These are phyloP conservation scores for Vulpes lagopus DNA, from an alignment of 2,113 vertebrate genomes.

Conservation along the genomic window DNA sequence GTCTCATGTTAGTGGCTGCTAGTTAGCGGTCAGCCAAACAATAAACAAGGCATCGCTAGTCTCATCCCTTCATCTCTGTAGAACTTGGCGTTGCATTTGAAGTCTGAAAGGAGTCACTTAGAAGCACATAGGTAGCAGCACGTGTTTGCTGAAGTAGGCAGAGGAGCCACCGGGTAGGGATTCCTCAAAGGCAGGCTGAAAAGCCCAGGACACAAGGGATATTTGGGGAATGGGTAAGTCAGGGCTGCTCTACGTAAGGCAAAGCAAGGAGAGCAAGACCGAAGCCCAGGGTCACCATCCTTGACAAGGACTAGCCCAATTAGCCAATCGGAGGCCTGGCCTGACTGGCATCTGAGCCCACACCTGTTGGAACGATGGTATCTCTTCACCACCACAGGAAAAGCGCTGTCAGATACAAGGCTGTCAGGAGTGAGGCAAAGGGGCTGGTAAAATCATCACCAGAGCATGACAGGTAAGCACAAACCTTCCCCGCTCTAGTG, in stretches of 20 bases:
- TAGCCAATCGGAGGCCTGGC: constrained; percentile 31
- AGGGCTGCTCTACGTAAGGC: neutral
- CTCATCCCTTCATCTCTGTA: neutral
- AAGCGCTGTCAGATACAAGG: neutral
- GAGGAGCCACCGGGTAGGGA: neutral
- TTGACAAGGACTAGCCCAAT: neutral
- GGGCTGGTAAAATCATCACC: neutral
- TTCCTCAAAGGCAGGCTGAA: neutral
- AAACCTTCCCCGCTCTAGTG: neutral
- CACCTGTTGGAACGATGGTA: constrained; percentile 38
- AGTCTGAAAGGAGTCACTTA: neutral
- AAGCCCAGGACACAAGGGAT: neutral
- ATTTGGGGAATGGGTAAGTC: neutral
- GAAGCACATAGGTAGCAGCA: neutral
- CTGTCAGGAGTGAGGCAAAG: neutral
- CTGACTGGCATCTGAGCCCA: neutral
- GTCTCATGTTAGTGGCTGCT: constrained; percentile 37
- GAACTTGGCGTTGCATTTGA: neutral
- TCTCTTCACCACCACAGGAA: neutral
- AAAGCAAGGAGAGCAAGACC: neutral
- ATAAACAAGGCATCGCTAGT: neutral
- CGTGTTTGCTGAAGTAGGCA: neutral
- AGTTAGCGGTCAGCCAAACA: neutral
- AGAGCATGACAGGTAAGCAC: neutral
- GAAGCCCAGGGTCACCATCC: neutral